phyloP scores from a whole-genome alignment of 1,140 invertebrate genomes.

The Drosophila neocordata region DNA sequence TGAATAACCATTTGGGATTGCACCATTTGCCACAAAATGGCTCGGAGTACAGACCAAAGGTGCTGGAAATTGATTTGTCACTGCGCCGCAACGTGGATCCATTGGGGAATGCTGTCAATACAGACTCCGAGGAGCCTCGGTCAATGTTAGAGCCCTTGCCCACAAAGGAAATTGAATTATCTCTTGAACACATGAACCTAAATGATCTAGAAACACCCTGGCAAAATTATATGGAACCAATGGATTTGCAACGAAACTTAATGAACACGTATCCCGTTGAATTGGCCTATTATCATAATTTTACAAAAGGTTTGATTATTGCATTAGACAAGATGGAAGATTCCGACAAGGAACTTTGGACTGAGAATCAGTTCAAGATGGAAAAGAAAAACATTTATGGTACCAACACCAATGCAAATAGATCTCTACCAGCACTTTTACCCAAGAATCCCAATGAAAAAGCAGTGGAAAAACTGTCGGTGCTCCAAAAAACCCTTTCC shows the following conservation, averaged over 20 bases:
- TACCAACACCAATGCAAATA: not conserved
- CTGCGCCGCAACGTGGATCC: constrained; percentile 63
- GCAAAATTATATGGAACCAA: constrained; percentile 86
- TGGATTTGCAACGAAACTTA: constrained; percentile 86
- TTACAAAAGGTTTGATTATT: constrained; percentile 28
- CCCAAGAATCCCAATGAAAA: not conserved
- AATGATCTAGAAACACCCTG: constrained; percentile 75
- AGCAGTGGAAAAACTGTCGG: constrained; percentile 9
- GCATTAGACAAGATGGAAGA: constrained; percentile 47
- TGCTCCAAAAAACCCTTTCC: constrained; percentile 47
- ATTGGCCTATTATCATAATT: constrained; percentile 86
- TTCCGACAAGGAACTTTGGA: constrained; percentile 50
- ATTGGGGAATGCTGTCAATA: constrained; percentile 59
- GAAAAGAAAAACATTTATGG: constrained; percentile 36
- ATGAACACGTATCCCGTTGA: constrained; percentile 86
- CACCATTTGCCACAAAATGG: constrained; percentile 42
- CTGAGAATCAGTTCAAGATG: constrained; percentile 64
- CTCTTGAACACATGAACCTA: constrained; percentile 38
- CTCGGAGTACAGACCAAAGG: constrained; percentile 47
- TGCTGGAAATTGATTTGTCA: constrained; percentile 64
- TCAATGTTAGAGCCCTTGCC: constrained; percentile 54
- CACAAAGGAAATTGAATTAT: constrained; percentile 41
- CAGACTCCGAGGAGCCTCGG: constrained; percentile 41
- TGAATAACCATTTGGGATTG: constrained; percentile 62
- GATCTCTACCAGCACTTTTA: constrained; percentile 34